phyloP scores from a whole-genome alignment of 2,113 vertebrate species.

The Eublepharis macularius region DNA sequence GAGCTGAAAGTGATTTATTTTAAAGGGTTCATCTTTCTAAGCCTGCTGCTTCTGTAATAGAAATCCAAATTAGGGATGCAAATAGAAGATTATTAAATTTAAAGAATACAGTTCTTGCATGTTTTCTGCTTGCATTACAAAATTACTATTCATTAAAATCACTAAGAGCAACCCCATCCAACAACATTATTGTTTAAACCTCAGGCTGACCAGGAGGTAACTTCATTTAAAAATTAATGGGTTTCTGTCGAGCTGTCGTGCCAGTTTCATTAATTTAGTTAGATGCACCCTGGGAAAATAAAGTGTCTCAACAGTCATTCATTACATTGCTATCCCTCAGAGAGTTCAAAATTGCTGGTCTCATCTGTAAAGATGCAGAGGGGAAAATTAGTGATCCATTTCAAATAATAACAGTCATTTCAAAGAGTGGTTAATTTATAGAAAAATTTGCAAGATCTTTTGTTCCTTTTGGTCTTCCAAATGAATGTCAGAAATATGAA shows the following conservation, averaged over 20 bases:
- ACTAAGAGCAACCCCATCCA: conserved; percentile 39
- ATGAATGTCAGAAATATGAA: conserved; percentile 22
- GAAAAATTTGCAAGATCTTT: conserved; percentile 31
- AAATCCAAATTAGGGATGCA: background rate
- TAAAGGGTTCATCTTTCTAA: background rate
- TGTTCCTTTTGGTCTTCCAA: conserved; percentile 23
- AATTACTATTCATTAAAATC: conserved; percentile 37
- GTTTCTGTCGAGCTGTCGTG: conserved; percentile 57
- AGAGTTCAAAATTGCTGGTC: conserved; percentile 46
- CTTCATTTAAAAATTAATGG: conserved; percentile 63
- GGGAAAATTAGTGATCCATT: conserved; percentile 60
- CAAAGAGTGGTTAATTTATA: conserved; percentile 46
- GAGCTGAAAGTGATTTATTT: background rate
- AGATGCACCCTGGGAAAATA: conserved; percentile 54
- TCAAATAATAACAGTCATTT: conserved; percentile 60
- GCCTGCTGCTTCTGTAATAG: background rate
- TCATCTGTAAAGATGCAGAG: conserved; percentile 57
- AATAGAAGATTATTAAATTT: background rate
- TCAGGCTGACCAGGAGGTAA: conserved; percentile 43
- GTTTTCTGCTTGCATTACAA: conserved; percentile 36
- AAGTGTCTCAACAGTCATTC: conserved; percentile 37
- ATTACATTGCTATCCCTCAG: conserved; percentile 39
- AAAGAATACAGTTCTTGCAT: background rate
- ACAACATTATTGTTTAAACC: conserved; percentile 42
- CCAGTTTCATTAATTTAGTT: conserved; percentile 68